Conservation (phyloP, 1,140 invertebrate genomes). For the Aporrectodea caliginosa region DNA sequence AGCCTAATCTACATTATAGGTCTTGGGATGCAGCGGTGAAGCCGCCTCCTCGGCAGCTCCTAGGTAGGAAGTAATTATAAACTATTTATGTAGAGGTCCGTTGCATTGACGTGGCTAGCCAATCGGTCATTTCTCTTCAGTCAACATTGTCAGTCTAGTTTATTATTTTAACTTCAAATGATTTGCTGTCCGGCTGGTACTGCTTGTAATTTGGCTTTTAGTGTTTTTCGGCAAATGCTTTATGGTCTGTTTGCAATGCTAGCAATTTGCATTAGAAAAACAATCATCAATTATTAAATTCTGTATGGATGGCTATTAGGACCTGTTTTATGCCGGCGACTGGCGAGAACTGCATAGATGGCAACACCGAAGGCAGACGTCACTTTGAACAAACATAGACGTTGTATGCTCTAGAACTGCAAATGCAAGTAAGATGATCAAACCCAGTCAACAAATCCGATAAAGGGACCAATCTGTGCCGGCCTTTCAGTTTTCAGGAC, state of each 20-base stretch:
- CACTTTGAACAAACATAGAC: no score
- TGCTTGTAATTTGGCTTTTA: background rate
- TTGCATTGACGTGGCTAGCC: background rate
- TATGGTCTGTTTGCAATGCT: background rate
- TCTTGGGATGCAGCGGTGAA: background rate
- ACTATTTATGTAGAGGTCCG: background rate
- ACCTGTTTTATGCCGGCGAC: background rate
- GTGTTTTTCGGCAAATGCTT: background rate
- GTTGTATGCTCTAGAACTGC: no score
- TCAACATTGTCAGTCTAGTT: background rate
- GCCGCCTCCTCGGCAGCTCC: background rate
- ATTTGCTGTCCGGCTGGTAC: background rate
- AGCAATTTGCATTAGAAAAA: background rate
- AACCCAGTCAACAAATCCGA: no score
- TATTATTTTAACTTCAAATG: slow-evolving; percentile 1
- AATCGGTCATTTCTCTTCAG: background rate
- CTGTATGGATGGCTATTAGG: background rate
- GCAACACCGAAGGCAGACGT: no score
- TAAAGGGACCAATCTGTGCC: no score
- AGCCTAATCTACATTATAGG: background rate
- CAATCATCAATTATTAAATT: background rate
- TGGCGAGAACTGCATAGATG: no score
- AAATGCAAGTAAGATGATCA: no score
- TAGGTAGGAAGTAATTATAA: background rate
- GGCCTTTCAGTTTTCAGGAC: no score